Evolutionary conservation across 2,888 invertebrate species (phyloP).

Genomic region (Caenorhabditis sp.): DNA sequence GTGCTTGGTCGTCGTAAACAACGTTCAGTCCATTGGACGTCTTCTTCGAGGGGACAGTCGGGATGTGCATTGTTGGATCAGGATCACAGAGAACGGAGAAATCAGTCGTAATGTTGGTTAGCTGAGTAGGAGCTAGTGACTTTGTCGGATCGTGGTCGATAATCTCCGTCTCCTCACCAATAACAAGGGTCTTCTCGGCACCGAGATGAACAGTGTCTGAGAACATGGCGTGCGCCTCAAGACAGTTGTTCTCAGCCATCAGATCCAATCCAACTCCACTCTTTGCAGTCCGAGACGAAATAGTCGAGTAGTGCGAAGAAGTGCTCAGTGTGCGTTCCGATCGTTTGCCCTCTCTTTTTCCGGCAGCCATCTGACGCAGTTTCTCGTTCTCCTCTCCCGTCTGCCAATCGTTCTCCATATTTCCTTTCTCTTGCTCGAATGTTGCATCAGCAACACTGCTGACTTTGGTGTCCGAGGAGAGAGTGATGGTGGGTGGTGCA

Average conservation of each 20-base stretch:
- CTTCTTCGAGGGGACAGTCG: conserved; percentile 15
- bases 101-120: conserved; percentile 11
- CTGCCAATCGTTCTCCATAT: neutral
- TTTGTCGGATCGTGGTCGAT: neutral
- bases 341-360: conserved; percentile 9
- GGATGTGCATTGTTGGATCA: conserved; percentile 30
- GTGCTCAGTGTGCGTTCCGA: conserved; percentile 1
- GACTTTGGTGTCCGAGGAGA: conserved; percentile 59
- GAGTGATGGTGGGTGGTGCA: conserved; percentile 25
- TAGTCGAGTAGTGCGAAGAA: conserved; percentile 7
- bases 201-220: conserved; percentile 60
- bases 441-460: neutral
- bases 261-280: conserved; percentile 44
- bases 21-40: conserved; percentile 33
- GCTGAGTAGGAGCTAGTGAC: conserved; percentile 4
- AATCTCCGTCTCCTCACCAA: conserved; percentile 15
- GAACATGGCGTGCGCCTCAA: conserved; percentile 60
- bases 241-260: conserved; percentile 51
- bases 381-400: conserved; percentile 21
- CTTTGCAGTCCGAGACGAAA: conserved; percentile 29
- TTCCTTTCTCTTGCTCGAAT: conserved; percentile 9
- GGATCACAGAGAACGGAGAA: conserved; percentile 57
- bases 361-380: conserved; percentile 18
- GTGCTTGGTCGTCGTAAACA: conserved; percentile 26
- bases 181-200: conserved; percentile 27